These are phyloP conservation scores for Turritopsis dohrnii DNA, from an alignment of 30 jellyfish, hydroid and myxozoan species.

Conservation along the genomic window DNA sequence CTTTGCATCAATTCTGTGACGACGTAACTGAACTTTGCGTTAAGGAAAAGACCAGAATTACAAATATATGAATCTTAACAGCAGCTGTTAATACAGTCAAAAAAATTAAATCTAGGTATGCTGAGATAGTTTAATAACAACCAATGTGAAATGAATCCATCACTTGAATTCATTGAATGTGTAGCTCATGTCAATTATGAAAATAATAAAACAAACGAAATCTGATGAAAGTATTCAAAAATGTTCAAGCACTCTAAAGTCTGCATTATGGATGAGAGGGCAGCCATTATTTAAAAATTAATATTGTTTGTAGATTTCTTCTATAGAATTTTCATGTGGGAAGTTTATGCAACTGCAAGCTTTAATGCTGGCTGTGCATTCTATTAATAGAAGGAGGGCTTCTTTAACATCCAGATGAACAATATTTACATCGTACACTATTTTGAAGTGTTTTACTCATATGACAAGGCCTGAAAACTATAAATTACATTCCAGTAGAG, in stretches of 20 bases:
- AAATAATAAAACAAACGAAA: not conserved
- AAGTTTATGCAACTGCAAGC: not conserved
- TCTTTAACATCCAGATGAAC: no score
- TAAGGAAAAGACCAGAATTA: conserved; percentile 48
- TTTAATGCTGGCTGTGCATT: not conserved
- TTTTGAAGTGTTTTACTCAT: no score
- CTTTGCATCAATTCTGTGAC: conserved; percentile 97
- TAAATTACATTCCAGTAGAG: no score
- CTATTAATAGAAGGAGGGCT: no score
- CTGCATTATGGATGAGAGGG: not conserved
- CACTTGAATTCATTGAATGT: not conserved
- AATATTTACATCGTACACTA: no score
- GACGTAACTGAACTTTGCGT: conserved; percentile 58
- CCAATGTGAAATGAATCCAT: not conserved
- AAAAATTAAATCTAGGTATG: not conserved
- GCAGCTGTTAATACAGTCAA: not conserved
- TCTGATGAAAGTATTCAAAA: not conserved
- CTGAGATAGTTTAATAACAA: not conserved
- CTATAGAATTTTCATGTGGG: not conserved
- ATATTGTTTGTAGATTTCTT: not conserved
- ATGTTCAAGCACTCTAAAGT: not conserved
- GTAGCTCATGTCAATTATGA: not conserved
- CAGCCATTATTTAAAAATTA: not conserved
- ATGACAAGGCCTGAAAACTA: no score
- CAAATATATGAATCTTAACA: no score